phyloP scores from a whole-genome alignment of 2,888 invertebrate genomes.

The Boloria euphrosyne region DNA sequence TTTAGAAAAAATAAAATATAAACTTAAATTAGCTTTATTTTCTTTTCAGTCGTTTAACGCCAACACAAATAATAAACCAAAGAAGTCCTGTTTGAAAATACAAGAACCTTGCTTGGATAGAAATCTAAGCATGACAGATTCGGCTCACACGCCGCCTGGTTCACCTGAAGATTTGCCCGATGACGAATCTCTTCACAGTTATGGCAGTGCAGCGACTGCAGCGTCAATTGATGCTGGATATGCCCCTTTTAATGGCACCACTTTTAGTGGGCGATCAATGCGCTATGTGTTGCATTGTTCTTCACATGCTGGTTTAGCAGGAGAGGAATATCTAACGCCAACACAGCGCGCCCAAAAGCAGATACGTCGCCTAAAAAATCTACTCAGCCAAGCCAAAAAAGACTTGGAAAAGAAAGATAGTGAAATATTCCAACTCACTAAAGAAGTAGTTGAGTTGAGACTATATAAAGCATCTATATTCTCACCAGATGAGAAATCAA shows the following conservation, averaged over 20 bases:
- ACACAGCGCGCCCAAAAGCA: slow-evolving; percentile 93
- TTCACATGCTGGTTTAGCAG: slow-evolving; percentile 88
- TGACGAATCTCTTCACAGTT: slow-evolving; percentile 91
- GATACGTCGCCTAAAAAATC: slow-evolving; percentile 87
- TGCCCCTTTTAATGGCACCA: slow-evolving; percentile 88
- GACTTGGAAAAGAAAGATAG: slow-evolving; percentile 91
- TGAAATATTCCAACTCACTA: slow-evolving; percentile 89
- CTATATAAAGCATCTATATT: slow-evolving; percentile 90
- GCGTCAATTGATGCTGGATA: slow-evolving; percentile 92
- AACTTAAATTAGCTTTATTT: slow-evolving; percentile 16
- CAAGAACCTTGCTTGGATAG: slow-evolving; percentile 64
- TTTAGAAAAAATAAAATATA: slow-evolving; percentile 7
- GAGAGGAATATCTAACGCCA: slow-evolving; percentile 93
- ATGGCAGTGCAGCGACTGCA: slow-evolving; percentile 89
- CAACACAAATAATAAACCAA: slow-evolving; percentile 64
- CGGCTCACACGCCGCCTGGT: slow-evolving; percentile 83
- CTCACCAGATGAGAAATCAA: slow-evolving; percentile 91
- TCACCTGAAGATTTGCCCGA: slow-evolving; percentile 85
- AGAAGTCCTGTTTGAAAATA: slow-evolving; percentile 66
- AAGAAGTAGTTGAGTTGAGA: slow-evolving; percentile 90
- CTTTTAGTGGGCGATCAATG: slow-evolving; percentile 86
- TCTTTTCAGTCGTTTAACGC: slow-evolving; percentile 75
- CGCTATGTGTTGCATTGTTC: slow-evolving; percentile 94
- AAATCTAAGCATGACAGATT: slow-evolving; percentile 70
- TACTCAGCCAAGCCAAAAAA: slow-evolving; percentile 87